Conservation (phyloP, 2,888 invertebrate genomes). For the Pseudoips prasinana region DNA sequence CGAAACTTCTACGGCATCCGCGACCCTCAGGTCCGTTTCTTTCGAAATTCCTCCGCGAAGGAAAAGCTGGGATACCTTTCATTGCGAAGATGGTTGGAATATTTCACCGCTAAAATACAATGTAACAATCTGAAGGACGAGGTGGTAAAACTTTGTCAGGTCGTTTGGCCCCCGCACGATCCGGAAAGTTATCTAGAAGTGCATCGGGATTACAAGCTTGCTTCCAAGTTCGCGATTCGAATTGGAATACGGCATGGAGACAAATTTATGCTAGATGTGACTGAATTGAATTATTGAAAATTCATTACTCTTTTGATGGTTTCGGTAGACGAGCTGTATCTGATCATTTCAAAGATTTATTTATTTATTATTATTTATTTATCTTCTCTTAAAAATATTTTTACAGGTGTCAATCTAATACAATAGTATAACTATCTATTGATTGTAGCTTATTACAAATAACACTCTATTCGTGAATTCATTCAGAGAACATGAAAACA, state of each 20-base stretch:
- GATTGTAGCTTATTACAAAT: no score
- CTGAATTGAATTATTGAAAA: slow-evolving; percentile 42
- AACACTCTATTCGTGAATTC: no score
- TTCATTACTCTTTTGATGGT: not conserved
- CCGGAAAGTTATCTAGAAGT: slow-evolving; percentile 70
- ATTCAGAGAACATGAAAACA: no score
- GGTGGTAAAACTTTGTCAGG: slow-evolving; percentile 64
- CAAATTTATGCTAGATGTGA: slow-evolving; percentile 32
- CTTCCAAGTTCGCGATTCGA: slow-evolving; percentile 64
- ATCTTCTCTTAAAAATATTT: no score
- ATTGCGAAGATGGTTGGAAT: slow-evolving; percentile 43
- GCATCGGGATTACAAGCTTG: slow-evolving; percentile 74
- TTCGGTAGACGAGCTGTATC: not conserved
- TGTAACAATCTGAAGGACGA: slow-evolving; percentile 43
- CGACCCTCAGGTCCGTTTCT: slow-evolving; percentile 28
- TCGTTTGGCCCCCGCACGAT: slow-evolving; percentile 65
- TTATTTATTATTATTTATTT: no score
- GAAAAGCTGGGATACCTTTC: slow-evolving; percentile 40
- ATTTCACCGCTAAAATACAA: slow-evolving; percentile 43
- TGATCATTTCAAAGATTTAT: no score
- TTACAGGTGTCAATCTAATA: no score
- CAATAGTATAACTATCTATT: no score
- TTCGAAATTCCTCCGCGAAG: slow-evolving; percentile 31
- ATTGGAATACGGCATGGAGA: slow-evolving; percentile 51
- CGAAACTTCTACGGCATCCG: slow-evolving; percentile 25